A percentile compares a stretch with the other conserved stretches of the same genome.
Conservation (phyloP, 2,113 vertebrate species). For the Thunnus thynnus region DNA sequence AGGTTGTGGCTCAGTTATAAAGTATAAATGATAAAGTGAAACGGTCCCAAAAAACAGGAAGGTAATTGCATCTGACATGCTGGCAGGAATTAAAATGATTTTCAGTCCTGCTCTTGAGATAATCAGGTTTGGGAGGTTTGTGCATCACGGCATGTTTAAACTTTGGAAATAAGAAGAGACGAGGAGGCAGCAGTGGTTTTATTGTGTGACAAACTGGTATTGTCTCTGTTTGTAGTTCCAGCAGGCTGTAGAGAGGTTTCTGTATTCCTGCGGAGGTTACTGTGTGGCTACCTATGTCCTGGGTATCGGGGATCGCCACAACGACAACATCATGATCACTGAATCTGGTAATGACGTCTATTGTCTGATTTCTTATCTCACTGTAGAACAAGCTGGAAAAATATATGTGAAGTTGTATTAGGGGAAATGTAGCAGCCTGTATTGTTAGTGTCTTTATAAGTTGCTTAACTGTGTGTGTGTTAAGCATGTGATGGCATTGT, state of each 20-base stretch:
- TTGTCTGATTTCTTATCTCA: neutral
- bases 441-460: neutral
- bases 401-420: neutral
- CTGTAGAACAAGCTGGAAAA: neutral
- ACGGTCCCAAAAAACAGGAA: too few relatives aligned
- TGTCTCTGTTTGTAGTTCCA: slow-evolving; percentile 87
- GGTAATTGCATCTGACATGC: too few relatives aligned
- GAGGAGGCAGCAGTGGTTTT: neutral
- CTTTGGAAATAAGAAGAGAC: too few relatives aligned
- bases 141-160: too few relatives aligned
- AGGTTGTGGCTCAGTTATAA: neutral
- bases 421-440: neutral
- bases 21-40: too few relatives aligned
- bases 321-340: slow-evolving; percentile 99
- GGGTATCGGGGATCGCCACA: slow-evolving; percentile 98
- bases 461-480: too few relatives aligned
- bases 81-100: too few relatives aligned
- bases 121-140: too few relatives aligned
- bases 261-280: slow-evolving; percentile 97
- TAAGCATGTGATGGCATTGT: too few relatives aligned
- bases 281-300: slow-evolving; percentile 98
- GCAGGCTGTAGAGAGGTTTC: slow-evolving; percentile 95
- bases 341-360: slow-evolving; percentile 88
- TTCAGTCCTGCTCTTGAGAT: too few relatives aligned
- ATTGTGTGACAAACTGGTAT: neutral